These are phyloP conservation scores for Styela clava DNA, from an alignment of 23 tunicate species.

Conservation along the genomic window DNA sequence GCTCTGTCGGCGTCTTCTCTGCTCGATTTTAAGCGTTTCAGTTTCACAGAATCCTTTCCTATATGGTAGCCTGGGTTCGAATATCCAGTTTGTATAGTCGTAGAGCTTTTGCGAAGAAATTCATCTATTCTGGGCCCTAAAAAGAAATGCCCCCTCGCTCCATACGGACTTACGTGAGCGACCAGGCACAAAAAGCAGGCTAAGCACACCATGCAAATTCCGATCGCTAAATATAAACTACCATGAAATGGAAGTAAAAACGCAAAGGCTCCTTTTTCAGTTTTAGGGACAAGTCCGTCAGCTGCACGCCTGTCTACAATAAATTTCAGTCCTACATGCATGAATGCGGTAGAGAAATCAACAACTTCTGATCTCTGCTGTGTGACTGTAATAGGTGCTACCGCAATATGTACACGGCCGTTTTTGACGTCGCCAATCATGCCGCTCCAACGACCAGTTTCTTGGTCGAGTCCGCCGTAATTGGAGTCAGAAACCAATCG, in stretches of 20 bases:
- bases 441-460: conserved; percentile 63
- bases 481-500: conserved; percentile 64
- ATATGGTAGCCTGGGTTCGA: not conserved
- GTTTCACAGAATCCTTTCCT: not conserved
- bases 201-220: conserved; percentile 43
- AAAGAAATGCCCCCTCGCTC: conserved; percentile 77
- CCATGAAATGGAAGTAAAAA: conserved; percentile 59
- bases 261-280: conserved; percentile 50
- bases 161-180: conserved; percentile 78
- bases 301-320: conserved; percentile 13
- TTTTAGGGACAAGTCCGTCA: not conserved
- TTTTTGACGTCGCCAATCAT: conserved; percentile 65
- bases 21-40: conserved; percentile 40
- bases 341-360: conserved; percentile 54
- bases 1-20: conserved; percentile 66
- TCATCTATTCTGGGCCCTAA: conserved; percentile 43
- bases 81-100: not conserved
- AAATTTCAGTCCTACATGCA: conserved; percentile 66
- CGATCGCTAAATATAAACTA: conserved; percentile 50
- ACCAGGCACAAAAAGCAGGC: conserved; percentile 51
- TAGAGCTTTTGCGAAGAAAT: not conserved
- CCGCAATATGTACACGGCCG: conserved; percentile 52
- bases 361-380: conserved; percentile 42
- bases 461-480: conserved; percentile 50
- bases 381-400: conserved; percentile 71